Evolutionary conservation across 2,113 vertebrate genomes (phyloP).

Genomic region (Rhinopithecus roxellana): DNA sequence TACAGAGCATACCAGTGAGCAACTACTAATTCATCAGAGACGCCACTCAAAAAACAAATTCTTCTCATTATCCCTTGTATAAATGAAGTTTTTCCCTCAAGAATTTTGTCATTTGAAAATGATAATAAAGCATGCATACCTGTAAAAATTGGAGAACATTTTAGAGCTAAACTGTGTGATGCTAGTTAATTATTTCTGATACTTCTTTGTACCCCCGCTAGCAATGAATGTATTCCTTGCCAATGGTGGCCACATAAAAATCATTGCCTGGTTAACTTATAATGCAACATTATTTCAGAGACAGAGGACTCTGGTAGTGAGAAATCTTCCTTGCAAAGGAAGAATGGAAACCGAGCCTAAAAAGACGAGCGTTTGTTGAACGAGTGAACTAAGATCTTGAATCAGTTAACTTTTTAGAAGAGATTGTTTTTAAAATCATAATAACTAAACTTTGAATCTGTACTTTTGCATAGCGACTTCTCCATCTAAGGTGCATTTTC

Average conservation of each 20-base stretch:
- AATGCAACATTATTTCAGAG: background rate
- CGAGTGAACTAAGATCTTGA: background rate
- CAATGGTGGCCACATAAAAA: background rate
- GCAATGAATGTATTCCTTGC: background rate
- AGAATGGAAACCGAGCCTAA: background rate
- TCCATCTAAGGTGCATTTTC: background rate
- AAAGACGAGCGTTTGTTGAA: background rate
- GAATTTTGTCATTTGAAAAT: background rate
- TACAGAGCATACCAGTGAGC: background rate
- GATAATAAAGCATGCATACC: background rate
- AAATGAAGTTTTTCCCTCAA: background rate
- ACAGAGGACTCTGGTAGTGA: background rate
- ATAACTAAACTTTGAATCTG: background rate
- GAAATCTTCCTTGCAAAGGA: background rate
- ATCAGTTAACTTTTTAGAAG: background rate
- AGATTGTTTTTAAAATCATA: background rate
- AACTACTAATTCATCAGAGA: background rate
- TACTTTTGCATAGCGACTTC: slow-evolving; percentile 5
- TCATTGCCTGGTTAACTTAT: background rate
- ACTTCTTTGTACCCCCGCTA: background rate
- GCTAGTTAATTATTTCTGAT: background rate
- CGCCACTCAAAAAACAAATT: background rate
- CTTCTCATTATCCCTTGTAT: background rate
- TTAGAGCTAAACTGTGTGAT: background rate
- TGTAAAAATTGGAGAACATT: slow-evolving; percentile 30